phyloP scores from a whole-genome alignment of 2,888 invertebrate genomes.

The Phania funesta region DNA sequence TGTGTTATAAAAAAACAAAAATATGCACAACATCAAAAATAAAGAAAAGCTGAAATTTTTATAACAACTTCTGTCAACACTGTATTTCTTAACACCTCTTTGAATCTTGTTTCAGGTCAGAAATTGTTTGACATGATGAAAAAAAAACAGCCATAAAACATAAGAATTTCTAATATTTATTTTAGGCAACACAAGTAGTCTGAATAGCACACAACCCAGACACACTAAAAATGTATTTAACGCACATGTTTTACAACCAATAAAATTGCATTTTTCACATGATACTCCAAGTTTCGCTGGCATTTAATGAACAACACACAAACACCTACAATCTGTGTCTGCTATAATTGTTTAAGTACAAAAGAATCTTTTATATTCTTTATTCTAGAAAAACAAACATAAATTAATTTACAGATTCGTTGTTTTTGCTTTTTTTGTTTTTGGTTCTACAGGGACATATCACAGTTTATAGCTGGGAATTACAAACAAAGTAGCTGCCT shows the following conservation, averaged over 20 bases:
- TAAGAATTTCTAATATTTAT: slow-evolving; percentile 34
- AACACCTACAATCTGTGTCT: neutral
- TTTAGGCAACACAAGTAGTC: slow-evolving; percentile 69
- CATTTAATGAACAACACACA: neutral
- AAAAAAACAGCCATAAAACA: neutral
- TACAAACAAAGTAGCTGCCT: slow-evolving; percentile 45
- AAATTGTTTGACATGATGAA: neutral
- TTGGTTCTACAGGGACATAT: too few relatives aligned
- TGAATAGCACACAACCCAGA: slow-evolving; percentile 33
- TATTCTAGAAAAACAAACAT: slow-evolving; percentile 7
- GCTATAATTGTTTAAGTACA: neutral
- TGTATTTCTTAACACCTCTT: neutral
- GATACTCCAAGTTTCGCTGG: slow-evolving; percentile 61
- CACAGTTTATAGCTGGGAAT: slow-evolving; percentile 36
- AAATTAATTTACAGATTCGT: slow-evolving; percentile 23
- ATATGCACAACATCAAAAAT: slow-evolving; percentile 1
- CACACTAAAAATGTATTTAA: slow-evolving; percentile 49
- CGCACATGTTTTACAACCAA: slow-evolving; percentile 77
- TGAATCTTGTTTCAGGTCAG: slow-evolving; percentile 25
- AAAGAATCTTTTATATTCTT: slow-evolving; percentile 22
- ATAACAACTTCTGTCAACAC: slow-evolving; percentile 55
- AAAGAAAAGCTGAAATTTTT: slow-evolving; percentile 18
- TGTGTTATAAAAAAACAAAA: slow-evolving; percentile 54
- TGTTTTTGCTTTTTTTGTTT: neutral
- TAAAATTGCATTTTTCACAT: slow-evolving; percentile 79